These are phyloP conservation scores for Pristionchus exspectatus DNA, from an alignment of 2,888 invertebrate species.

Conservation along the genomic window DNA sequence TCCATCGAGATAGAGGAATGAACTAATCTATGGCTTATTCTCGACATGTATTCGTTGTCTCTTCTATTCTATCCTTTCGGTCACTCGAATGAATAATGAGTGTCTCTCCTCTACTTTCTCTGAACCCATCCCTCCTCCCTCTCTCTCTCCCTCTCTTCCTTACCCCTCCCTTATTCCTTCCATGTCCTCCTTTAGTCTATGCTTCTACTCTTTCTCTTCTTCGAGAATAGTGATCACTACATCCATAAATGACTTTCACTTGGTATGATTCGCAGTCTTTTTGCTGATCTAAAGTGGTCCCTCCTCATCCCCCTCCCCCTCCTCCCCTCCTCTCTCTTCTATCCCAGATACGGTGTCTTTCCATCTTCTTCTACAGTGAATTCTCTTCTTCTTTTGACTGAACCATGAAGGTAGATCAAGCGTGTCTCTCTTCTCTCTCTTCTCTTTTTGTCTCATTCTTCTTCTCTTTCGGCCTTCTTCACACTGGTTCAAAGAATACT, in stretches of 20 bases:
- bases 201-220: not conserved
- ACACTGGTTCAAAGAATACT: slow-evolving; percentile 38
- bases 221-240: not conserved
- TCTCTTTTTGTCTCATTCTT: slow-evolving; percentile 35
- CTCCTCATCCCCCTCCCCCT: not conserved
- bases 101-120: not conserved
- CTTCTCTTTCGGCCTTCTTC: slow-evolving; percentile 23
- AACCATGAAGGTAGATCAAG: not conserved
- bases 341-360: slow-evolving; percentile 4
- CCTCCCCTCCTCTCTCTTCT: not conserved
- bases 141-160: not conserved
- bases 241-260: slow-evolving; percentile 30
- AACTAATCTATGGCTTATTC: slow-evolving; percentile 2
- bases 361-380: not conserved
- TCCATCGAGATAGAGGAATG: not conserved
- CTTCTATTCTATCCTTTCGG: not conserved
- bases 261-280: slow-evolving; percentile 18
- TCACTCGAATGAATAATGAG: slow-evolving; percentile 34
- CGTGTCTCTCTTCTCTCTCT: slow-evolving; percentile 11
- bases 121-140: not conserved
- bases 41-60: not conserved
- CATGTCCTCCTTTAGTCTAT: slow-evolving; percentile 25
- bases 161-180: not conserved
- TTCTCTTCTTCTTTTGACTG: not conserved
- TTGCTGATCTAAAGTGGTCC: slow-evolving; percentile 11